Evolutionary conservation across 92 coral and sea anemone species (phyloP), one percentile per base, ranked within the genome.

Genomic region (Epizoanthus scotinus): DNA sequence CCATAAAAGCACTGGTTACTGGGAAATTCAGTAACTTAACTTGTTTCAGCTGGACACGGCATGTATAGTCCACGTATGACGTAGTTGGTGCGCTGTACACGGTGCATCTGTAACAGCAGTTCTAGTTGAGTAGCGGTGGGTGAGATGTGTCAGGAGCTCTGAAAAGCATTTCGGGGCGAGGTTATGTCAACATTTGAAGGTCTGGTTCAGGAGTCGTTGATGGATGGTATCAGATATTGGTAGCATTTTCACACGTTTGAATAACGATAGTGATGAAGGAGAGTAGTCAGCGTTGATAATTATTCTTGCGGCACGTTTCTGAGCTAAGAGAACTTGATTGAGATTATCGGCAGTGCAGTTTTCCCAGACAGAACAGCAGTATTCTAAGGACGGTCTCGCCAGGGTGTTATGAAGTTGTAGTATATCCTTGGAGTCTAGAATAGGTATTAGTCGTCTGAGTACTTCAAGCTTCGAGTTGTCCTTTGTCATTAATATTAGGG

Each of bases 361-460:
- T 42, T 79, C 88, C 88, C 88, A 84, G 13, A 84, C 88, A 44
- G 84, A 84, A 67, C 83, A 84, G 60, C 88, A 75, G 54, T 78
- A 84, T 72, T 84, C 88, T 67, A 84, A 52, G 42, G 88, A 9
- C 40, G 79, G 88, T 36, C 64, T 55, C 26, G 84, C 88, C 18
- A 84, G 3, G 8, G 78, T n/a, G 42, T 77, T 78, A 62, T 84
- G 61, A 20, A 84, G 52, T 14, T 26, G 61, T 26, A 25, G 53
- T 31, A 67, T 55, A n/a, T 40, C 25, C 47, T 53, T 62, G 22
- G 77, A 10, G 18, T 73, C 24, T 54, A 77, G 54, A 20, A 68
- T 44, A 24, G 73, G 79, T 21, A 60, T 70, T 21, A 78, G 60
- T 36, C 60, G 12, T 19, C 72, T 70, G 9, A 71, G 61, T 6